Evolutionary conservation across 2,797 vertebrate species (phyloP), one percentile per base, ranked within the genome.

Genomic region (Linurgus olivaceus): DNA sequence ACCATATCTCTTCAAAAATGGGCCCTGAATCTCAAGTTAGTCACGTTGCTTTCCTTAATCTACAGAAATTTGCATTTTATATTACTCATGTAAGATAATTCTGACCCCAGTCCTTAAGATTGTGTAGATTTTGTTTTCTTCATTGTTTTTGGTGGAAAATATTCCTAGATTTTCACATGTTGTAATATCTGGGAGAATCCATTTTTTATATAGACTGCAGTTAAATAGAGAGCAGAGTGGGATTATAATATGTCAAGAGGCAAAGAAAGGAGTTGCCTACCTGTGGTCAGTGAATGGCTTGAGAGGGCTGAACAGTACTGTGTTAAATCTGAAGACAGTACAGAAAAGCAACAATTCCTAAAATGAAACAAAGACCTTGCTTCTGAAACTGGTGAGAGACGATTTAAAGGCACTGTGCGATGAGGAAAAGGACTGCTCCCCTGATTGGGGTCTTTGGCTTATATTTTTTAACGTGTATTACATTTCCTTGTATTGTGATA

Each of bases 241-340:
- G 35, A 71, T 48, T 76, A 42, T 42, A 26, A 25, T 15, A 48
- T 3, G 10, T 38, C 37, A 90, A 51, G 57, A 80, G 48, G 31
- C 28, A 63, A 78, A 62, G 57, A 86, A 77, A 25, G 55, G 57
- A 52, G 19, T 48, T 93, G n/a, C 23, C 65, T 80, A 38, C 40
- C 26, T 61, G 62, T 80, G 86, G 59, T 48, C 42, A 74, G 47
- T 35, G 14, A 74, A 77, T 74, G 52, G 19, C 68, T 84, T 67
- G 83, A 76, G 67, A 77, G 45, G 57, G 26, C 85, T 96, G 25
- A 76, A 38, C 13, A n/a, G 19, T 95, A 89, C 91, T 94, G 91
- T 71, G 70, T 73, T 92, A 31, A 66, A 86, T 72, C 68, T 95
- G 73, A 93, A 76, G 87, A 80, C 48, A 75, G 68, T 86, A 26